phyloP scores from a whole-genome alignment of 30 jellyfish, hydroid and myxozoan genomes.

The Cassiopea xamachana region DNA sequence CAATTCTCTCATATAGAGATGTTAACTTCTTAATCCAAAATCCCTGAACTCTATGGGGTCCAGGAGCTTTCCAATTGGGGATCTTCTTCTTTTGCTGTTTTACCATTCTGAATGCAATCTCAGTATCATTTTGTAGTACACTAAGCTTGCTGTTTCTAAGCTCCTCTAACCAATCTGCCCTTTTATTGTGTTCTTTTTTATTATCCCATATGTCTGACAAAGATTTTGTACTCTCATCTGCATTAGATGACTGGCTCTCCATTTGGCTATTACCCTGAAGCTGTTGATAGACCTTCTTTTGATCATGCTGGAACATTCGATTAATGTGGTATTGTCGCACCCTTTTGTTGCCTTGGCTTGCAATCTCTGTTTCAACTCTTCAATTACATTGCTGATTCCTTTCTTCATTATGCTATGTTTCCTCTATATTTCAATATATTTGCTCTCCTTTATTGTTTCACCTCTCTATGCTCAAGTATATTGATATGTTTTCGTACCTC shows the following conservation, averaged over 20 bases:
- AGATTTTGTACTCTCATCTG: slow-evolving; percentile 2
- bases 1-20: slow-evolving; percentile 5
- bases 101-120: neutral
- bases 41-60: slow-evolving; percentile 43
- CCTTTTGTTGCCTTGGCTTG: slow-evolving; percentile 13
- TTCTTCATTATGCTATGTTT: slow-evolving; percentile 5
- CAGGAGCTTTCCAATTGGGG: slow-evolving; percentile 47
- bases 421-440: slow-evolving; percentile 1
- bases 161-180: neutral
- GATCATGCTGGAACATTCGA: slow-evolving; percentile 7
- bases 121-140: neutral
- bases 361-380: neutral
- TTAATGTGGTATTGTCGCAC: neutral
- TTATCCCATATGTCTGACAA: slow-evolving; percentile 12
- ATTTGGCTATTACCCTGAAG: neutral
- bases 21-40: slow-evolving; percentile 13
- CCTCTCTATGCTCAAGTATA: neutral
- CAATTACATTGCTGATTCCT: neutral
- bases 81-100: neutral
- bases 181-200: neutral
- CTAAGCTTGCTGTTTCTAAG: neutral
- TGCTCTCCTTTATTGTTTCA: neutral
- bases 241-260: neutral
- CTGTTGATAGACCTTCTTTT: slow-evolving; percentile 2
- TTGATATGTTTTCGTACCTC: neutral